phyloP scores from a whole-genome alignment of 2,888 invertebrate genomes.

The Tenthredo mesomela region DNA sequence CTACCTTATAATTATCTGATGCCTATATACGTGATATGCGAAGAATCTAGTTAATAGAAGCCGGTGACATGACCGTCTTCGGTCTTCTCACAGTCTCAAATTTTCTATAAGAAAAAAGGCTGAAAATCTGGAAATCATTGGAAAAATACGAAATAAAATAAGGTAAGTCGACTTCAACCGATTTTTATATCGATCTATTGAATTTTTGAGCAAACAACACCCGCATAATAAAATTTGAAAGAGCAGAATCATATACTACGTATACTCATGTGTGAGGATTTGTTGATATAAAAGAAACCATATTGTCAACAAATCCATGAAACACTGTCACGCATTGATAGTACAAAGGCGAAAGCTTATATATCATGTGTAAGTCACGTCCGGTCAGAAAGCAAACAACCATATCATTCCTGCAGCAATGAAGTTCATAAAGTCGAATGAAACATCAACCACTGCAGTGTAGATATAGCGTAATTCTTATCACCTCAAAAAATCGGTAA shows the following conservation, averaged over 20 bases:
- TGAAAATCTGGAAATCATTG: background rate
- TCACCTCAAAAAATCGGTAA: background rate
- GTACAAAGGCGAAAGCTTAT: background rate
- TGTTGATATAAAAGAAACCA: conserved; percentile 4
- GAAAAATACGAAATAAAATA: too few relatives aligned
- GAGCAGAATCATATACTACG: background rate
- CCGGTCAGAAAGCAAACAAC: conserved; percentile 21
- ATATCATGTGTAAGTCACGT: conserved; percentile 2
- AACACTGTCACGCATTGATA: background rate
- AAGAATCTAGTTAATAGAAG: background rate
- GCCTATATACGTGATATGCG: background rate
- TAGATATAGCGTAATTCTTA: background rate
- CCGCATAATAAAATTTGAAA: background rate
- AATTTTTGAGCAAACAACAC: background rate
- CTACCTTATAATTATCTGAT: background rate
- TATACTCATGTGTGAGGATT: background rate
- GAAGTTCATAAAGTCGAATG: background rate
- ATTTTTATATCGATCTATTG: background rate
- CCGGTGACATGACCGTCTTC: background rate
- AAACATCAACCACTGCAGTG: background rate
- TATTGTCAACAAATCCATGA: background rate
- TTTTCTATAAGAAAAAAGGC: background rate
- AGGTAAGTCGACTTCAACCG: background rate
- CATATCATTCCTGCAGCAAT: background rate
- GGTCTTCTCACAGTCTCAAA: background rate